Evolutionary conservation across 92 coral and sea anemone genomes (phyloP).

Genomic region (Nematostella vectensis): DNA sequence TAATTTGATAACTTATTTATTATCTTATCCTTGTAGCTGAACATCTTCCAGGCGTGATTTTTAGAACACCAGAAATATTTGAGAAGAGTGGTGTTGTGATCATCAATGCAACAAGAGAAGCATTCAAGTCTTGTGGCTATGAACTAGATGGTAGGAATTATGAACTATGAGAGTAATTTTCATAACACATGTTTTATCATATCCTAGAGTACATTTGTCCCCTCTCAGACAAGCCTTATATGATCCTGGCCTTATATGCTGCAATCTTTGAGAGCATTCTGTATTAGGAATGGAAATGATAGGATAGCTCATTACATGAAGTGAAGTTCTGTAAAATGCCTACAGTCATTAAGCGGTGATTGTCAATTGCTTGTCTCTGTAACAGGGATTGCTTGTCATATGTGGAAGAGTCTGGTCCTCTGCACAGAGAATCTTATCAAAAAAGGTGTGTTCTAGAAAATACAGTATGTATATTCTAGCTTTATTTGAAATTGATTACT

Average conservation of each 20-base stretch:
- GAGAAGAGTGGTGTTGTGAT: constrained; percentile 43
- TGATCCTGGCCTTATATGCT: no score
- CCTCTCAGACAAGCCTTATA: no score
- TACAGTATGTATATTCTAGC: no score
- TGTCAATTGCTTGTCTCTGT: background rate
- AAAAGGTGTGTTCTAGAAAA: no score
- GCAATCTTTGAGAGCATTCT: no score
- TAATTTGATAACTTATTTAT: background rate
- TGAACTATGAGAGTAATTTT: background rate
- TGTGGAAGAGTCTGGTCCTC: background rate
- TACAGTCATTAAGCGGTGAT: no score
- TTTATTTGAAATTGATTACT: no score
- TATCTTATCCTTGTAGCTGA: constrained; percentile 7
- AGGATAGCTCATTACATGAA: no score
- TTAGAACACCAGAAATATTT: constrained; percentile 44
- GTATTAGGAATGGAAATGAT: no score
- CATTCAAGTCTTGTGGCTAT: constrained; percentile 48
- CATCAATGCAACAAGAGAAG: constrained; percentile 60
- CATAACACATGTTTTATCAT: background rate
- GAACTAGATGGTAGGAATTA: constrained; percentile 43
- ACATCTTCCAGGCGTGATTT: constrained; percentile 27
- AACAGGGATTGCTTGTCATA: background rate
- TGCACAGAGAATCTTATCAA: background rate
- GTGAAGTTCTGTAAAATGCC: no score
- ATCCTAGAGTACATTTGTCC: background rate